Evolutionary conservation across 1,140 invertebrate species (phyloP).

Genomic region (Acyrthosiphon pisum): DNA sequence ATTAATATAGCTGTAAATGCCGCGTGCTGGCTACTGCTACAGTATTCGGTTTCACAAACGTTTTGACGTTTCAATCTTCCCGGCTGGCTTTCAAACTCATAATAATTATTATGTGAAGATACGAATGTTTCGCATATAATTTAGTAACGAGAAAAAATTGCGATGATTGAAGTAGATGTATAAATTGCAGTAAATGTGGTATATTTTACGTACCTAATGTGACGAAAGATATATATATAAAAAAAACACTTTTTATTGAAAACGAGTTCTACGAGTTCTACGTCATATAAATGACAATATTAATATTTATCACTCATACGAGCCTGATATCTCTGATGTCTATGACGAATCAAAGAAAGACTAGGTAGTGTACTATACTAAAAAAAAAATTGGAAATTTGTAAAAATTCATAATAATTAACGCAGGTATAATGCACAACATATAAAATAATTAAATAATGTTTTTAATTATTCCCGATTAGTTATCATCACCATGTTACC

Average conservation of each 20-base stretch:
- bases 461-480: not conserved
- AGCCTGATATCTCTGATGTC: no score
- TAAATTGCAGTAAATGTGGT: not conserved
- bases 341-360: no score
- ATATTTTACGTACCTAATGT: not conserved
- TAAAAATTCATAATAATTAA: not conserved
- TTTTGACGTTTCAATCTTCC: constrained; percentile 4
- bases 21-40: not conserved
- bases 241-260: no score
- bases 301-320: no score
- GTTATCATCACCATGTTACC: not conserved
- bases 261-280: no score
- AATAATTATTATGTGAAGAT: no score
- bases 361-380: not conserved
- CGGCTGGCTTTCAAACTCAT: not conserved
- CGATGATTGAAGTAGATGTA: not conserved
- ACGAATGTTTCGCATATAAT: not conserved
- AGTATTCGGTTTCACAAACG: not conserved
- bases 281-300: no score
- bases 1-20: not conserved
- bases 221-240: not conserved
- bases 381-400: not conserved
- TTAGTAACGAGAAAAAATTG: not conserved
- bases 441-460: not conserved
- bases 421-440: not conserved